Base-by-base conservation (phyloP, 2,113 vertebrate genomes). In the Marmota flaviventris region DNA sequence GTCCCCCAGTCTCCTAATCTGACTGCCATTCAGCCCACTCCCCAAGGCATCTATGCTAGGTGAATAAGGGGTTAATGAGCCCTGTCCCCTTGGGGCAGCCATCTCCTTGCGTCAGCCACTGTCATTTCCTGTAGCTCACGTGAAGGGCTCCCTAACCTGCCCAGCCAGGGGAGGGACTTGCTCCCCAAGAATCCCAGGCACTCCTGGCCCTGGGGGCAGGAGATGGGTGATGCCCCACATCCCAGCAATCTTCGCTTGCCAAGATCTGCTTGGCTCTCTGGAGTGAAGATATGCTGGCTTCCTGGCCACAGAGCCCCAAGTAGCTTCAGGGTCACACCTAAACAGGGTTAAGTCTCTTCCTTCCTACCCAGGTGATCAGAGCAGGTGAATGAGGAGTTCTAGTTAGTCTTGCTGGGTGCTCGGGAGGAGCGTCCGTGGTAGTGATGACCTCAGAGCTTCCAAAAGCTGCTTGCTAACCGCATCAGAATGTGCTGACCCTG, bases 81-180 rank as follows among this genome's bases (percentile, higher is more conserved):
- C 67, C 24, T 4, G 18, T 45, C 27, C 61, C 78, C 48, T 27
- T 81, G 77, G 65, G 81, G 77, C 82, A 85, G 73, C 69, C 91
- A 94, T 32, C 84, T 61, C 70, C 53, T 92, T 82, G 88, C 39
- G 2, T 97, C 93, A 97, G 84, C 53, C 76, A 79, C 72, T 97
- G 97, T 97, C 96, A 98, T 97, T 97, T 98, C 97, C 98, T 98
- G 96, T 91, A 65, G 93, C 96, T 98, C 96, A 97, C 4, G 34
- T 95, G 96, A 90, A 97, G 95, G 92, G 97, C 63, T 96, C 96
- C 96, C 90, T 45, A 97, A 98, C 98, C 96, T 96, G 98, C 94
- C 96, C 42, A 91, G 94, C 94, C 86, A 81, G 96, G 78, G 89
- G 48, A 95, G 94, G 87, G 91, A 97, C 97, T 97, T 75, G 91